Evolutionary conservation across 1,140 invertebrate genomes (phyloP).

Genomic region (Drosophila hydei): DNA sequence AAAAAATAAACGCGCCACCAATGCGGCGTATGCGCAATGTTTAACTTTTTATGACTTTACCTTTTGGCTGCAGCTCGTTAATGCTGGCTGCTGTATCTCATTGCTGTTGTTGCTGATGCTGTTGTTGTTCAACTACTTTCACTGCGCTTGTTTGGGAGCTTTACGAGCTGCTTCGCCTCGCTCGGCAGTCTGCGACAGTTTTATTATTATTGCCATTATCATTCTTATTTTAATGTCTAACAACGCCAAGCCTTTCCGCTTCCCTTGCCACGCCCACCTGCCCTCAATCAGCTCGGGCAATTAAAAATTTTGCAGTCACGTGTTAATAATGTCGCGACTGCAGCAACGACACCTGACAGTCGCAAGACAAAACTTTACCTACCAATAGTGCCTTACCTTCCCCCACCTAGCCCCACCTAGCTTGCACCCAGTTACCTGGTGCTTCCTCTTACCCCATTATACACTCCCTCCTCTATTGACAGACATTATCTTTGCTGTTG

Average conservation of each 20-base stretch:
- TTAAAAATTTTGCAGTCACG: conserved; percentile 69
- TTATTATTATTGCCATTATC: conserved; percentile 54
- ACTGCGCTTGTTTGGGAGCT: conserved; percentile 21
- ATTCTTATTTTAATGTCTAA: conserved; percentile 43
- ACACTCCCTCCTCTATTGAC: conserved; percentile 3
- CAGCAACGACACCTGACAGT: conserved; percentile 14
- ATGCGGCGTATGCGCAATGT: conserved; percentile 51
- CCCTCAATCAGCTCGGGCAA: conserved; percentile 61
- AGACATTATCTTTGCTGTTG: conserved; percentile 8
- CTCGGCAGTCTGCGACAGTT: conserved; percentile 21
- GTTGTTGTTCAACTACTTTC: conserved; percentile 26
- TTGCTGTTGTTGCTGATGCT: conserved; percentile 5
- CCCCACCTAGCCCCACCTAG: not conserved
- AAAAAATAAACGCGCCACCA: conserved; percentile 29
- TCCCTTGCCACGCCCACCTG: not conserved
- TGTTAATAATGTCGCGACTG: conserved; percentile 61
- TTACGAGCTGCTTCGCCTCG: conserved; percentile 7
- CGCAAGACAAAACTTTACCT: conserved; percentile 6
- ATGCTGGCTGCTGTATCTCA: not conserved
- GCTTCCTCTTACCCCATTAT: not conserved
- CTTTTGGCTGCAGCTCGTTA: conserved; percentile 28
- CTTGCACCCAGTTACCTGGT: not conserved
- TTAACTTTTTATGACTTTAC: conserved; percentile 63
- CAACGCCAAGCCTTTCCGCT: conserved; percentile 11
- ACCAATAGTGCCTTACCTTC: not conserved